Conservation (phyloP, 2,888 invertebrate genomes). For the Therioaphis trifolii region DNA sequence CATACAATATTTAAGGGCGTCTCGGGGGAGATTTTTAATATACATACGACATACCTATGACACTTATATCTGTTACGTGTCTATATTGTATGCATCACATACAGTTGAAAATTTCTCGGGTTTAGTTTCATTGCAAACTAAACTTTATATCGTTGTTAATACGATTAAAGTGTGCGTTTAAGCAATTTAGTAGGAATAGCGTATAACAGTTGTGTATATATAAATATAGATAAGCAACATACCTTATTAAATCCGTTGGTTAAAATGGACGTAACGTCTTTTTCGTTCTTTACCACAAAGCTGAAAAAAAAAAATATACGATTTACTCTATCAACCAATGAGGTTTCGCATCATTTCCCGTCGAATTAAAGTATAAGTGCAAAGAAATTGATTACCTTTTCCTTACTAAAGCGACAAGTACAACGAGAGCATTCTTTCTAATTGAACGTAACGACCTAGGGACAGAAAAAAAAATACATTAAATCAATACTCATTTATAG, state of each 20-base stretch:
- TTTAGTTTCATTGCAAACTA: too few species aligned
- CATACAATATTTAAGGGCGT: too few species aligned
- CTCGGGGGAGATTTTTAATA: too few species aligned
- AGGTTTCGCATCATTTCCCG: constrained; percentile 14
- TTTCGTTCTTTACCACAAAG: constrained; percentile 85
- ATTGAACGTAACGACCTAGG: constrained; percentile 65
- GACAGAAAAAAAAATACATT: constrained; percentile 38
- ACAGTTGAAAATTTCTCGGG: too few species aligned
- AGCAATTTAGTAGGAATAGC: too few species aligned
- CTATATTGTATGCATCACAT: too few species aligned
- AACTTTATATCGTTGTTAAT: too few species aligned
- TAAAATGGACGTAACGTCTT: constrained; percentile 79
- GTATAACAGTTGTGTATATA: too few species aligned
- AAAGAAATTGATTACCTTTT: constrained; percentile 77
- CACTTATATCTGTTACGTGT: too few species aligned
- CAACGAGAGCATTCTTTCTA: constrained; percentile 65
- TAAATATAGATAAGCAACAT: too few species aligned
- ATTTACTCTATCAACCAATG: constrained; percentile 39
- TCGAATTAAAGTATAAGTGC: constrained; percentile 22
- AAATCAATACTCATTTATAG: constrained; percentile 13
- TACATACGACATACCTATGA: too few species aligned
- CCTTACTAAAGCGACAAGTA: constrained; percentile 86
- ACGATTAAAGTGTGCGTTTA: too few species aligned
- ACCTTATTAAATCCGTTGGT: constrained; percentile 91
- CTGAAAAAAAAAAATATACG: constrained; percentile 72